Evolutionary conservation across 2,113 vertebrate species (phyloP).

Genomic region (Cryptoleucopteryx plumbea): DNA sequence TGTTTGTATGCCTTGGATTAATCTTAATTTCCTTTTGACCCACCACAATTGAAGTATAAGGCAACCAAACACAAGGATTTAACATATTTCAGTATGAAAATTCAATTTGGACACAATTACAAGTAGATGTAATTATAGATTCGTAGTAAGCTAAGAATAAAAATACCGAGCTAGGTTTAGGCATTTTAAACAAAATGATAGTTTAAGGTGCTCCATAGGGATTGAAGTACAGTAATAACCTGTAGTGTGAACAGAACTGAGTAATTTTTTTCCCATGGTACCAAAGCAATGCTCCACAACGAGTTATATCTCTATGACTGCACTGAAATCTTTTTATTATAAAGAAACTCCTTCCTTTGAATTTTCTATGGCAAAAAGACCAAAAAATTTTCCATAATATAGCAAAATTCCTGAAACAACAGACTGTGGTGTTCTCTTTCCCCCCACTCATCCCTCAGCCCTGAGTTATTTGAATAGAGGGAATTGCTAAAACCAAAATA

Average conservation of each 20-base stretch:
- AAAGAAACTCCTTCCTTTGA: background rate
- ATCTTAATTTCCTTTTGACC: background rate
- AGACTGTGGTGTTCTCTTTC: background rate
- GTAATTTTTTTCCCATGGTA: background rate
- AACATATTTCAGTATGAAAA: background rate
- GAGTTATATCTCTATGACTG: background rate
- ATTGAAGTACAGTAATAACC: background rate
- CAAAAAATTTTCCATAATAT: background rate
- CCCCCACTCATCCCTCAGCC: background rate
- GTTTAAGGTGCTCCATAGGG: background rate
- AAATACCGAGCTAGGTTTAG: background rate
- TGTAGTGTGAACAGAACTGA: background rate
- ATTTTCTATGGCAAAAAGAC: background rate
- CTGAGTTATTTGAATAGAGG: conserved; percentile 5
- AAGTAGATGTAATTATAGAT: background rate
- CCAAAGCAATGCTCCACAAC: background rate
- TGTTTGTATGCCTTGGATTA: background rate
- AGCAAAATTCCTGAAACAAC: background rate
- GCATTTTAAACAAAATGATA: background rate
- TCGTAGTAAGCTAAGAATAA: background rate
- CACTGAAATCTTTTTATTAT: background rate
- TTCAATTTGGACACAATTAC: background rate
- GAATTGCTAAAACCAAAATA: conserved; percentile 34
- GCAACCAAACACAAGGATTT: background rate
- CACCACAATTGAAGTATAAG: background rate